Base-by-base conservation (phyloP, 2,888 invertebrate species). In the Pristionchus arcanus region DNA sequence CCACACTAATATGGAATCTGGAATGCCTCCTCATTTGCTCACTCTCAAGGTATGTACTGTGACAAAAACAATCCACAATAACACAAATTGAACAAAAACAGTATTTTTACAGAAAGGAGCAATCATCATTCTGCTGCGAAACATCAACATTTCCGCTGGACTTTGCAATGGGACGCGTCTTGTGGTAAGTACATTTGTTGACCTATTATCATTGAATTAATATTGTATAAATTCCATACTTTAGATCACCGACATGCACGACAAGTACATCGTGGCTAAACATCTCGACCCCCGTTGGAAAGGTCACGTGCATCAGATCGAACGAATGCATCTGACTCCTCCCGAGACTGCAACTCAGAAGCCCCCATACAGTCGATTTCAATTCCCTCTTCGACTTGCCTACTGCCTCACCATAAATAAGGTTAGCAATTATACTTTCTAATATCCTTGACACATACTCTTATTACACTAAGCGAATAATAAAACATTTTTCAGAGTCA, bases 401-500 rank as follows among this genome's bases (percentile, higher is more conserved):
- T 84, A 55, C 37, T 34, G 37, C 15, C n/a, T 84, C n/a, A 84
- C 84, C 19, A 84, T 84, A 31, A 84, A 84, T 31, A 84, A 84
- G 37, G 84, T 84, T 11, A 28, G 31, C 37, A 31, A 31, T 37
- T 34, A 81, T n/a, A 34, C 19, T 31, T 81, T 19, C 13, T 4
- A 2, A 25, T 16, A 4, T 81, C 3, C n/a, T 9, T 28, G 9
- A n/a, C 25, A 66, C 66, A 11, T 66, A 66, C 25, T 59, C 59
- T 59, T 25, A 59, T 13, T 25, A 9, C 71, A 71, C n/a, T 42
- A 81, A 2, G 4, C 11, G 31, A 68, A 31, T 68, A 21, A 3
- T 25, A 28, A 11, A 42, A 21, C 2, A 2, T 34, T n/a, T 49
- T 53, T 31, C 84, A 84, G 84, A 42, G 42, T 28, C 84, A 84